A percentile compares a stretch with the other conserved stretches of the same genome.
These are phyloP conservation scores for Enteromius mattozi DNA, from an alignment of 2,797 vertebrate genomes.

Conservation along the genomic window DNA sequence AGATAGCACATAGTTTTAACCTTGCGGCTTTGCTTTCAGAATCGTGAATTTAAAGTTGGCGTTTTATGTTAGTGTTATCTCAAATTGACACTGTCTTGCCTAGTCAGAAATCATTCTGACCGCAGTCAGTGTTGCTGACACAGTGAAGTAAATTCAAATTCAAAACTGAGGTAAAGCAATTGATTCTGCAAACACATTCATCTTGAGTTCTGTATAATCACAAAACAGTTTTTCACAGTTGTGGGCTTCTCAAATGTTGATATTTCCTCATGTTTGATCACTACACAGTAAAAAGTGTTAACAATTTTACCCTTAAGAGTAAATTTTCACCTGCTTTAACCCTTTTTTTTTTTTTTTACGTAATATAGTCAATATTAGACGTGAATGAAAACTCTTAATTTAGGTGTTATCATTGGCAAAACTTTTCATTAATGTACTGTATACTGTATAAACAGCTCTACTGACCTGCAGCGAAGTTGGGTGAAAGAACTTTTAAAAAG, in stretches of 20 bases:
- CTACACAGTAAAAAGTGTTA: neutral
- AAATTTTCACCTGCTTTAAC: neutral
- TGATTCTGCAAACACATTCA: neutral
- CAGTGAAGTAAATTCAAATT: neutral
- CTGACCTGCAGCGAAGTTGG: neutral
- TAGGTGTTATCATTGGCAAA: neutral
- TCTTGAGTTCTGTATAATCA: neutral
- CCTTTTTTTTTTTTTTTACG: neutral
- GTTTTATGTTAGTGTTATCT: constrained; percentile 16
- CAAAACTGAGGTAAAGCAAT: neutral
- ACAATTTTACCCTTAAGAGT: neutral
- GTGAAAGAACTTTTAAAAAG: neutral
- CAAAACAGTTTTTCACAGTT: neutral
- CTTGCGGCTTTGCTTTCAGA: constrained; percentile 22
- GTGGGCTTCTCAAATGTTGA: neutral
- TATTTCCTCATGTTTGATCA: neutral
- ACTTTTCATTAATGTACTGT: neutral
- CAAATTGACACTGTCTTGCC: neutral
- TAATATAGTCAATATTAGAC: neutral
- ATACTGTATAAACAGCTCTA: neutral
- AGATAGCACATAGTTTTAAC: constrained; percentile 19
- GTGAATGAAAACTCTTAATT: neutral
- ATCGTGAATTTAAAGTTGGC: constrained; percentile 1
- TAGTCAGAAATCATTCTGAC: neutral
- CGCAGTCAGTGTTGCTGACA: constrained; percentile 7